Evolutionary conservation across 2,113 vertebrate species (phyloP).

Genomic region (Corydoras maculifer): DNA sequence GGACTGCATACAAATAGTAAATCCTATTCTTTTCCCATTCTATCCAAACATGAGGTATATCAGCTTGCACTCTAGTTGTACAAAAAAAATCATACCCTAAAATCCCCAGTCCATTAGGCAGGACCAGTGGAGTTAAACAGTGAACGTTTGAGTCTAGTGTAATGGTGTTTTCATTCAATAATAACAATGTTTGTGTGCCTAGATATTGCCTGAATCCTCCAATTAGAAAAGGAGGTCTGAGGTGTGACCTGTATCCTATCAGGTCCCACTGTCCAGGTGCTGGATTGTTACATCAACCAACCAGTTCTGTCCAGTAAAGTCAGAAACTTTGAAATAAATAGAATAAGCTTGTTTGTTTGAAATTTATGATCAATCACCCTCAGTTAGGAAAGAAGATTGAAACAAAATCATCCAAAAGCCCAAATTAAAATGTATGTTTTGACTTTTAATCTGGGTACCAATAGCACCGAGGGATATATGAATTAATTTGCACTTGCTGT

Average conservation of each 20-base stretch:
- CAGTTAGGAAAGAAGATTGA: background rate
- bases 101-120: slow-evolving; percentile 13
- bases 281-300: slow-evolving; percentile 1
- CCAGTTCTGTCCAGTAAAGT: background rate
- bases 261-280: slow-evolving; percentile 35
- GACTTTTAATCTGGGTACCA: slow-evolving; percentile 51
- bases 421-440: slow-evolving; percentile 39
- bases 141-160: background rate
- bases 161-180: background rate
- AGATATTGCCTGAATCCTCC: slow-evolving; percentile 30
- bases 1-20: slow-evolving; percentile 42
- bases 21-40: slow-evolving; percentile 28
- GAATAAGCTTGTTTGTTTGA: background rate
- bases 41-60: slow-evolving; percentile 44
- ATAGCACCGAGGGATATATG: slow-evolving; percentile 65
- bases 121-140: background rate
- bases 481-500: slow-evolving; percentile 39
- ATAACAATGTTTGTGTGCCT: slow-evolving; percentile 15
- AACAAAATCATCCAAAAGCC: slow-evolving; percentile 14
- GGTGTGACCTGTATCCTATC: background rate
- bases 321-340: background rate
- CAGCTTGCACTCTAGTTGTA: slow-evolving; percentile 44
- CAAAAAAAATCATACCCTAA: slow-evolving; percentile 26
- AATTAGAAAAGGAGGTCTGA: slow-evolving; percentile 1
- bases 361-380: too few species aligned